Base-by-base conservation (phyloP, 2,888 invertebrate species). In the Acleris emargana region DNA sequence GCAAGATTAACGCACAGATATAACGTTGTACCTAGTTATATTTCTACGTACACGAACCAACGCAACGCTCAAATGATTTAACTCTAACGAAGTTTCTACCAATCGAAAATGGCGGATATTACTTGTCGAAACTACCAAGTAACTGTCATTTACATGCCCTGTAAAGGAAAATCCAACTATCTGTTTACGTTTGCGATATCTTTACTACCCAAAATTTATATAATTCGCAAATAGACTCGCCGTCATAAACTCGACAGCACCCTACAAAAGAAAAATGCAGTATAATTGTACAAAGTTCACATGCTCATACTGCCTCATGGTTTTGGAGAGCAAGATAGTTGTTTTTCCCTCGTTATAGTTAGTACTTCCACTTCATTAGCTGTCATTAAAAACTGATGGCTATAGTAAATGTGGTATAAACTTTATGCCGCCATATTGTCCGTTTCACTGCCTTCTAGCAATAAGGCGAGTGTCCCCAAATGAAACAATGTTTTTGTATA, bases 361-460 rank as follows among this genome's bases (percentile, higher is more conserved):
- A 32, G 43, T 54, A 32, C 20, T 49, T 55, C 28, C 28, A 43
- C 9, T 55, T 61, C 32, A 22, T 66, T 57, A 60, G 50, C 47
- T 52, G n/a, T 47, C 55, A 43, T 66, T 38, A 66, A 66, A 66
- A 61, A n/a, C 57, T 66, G 49, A 66, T 61, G 55, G n/a, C 45
- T 17, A 38, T 32, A 58, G 17, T 64, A 52, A 58, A 58, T 13
- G 18, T 45, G 16, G 5, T 7, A 58, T 25, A 20, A 25, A 52
- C 20, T 43, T 66, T 66, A 32, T 57, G 32, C 43, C 25, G 1
- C 45, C 51, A 60, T 61, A 52, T 66, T 52, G 45, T 51, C 17
- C 5, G 45, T 45, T 45, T 45, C 45, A 45, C 17, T n/a, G n/a
- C 17, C 5, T 45, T 17, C 17, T n/a, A 43, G 43, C 43, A 43